A percentile compares a stretch with the other conserved stretches of the same genome.
Conservation (phyloP, 2,113 vertebrate species). For the Seriola quinqueradiata region DNA sequence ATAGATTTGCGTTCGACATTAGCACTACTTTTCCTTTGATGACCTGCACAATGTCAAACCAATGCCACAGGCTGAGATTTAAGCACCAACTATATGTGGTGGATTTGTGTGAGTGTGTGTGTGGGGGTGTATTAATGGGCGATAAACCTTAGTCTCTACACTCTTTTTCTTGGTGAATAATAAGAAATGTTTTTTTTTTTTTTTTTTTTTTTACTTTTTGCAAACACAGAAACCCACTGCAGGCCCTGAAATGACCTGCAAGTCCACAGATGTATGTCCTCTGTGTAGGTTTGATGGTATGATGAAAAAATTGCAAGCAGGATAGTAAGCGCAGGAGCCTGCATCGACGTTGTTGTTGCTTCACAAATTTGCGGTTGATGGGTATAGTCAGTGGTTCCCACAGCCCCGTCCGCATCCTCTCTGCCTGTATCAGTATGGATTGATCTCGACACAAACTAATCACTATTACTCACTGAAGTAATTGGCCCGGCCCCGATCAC, state of each 20-base stretch:
- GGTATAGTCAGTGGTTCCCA: constrained; percentile 71
- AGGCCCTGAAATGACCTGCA: not conserved
- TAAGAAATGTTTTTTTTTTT: too few relatives aligned
- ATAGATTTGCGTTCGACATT: constrained; percentile 94
- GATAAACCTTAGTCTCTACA: not conserved
- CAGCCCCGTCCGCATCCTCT: constrained; percentile 57
- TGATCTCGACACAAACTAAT: constrained; percentile 98
- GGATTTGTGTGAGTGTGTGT: constrained; percentile 9
- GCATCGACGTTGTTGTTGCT: constrained; percentile 53
- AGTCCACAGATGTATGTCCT: not conserved
- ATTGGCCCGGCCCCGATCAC: constrained; percentile 98
- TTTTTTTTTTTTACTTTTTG: not conserved
- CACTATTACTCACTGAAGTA: constrained; percentile 99
- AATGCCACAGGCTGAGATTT: constrained; percentile 89
- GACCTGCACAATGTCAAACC: constrained; percentile 94
- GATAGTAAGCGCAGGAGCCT: constrained; percentile 23
- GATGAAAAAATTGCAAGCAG: constrained; percentile 30
- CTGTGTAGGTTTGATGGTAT: not conserved
- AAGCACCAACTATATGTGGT: constrained; percentile 32
- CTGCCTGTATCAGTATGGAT: constrained; percentile 90
- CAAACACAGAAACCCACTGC: not conserved
- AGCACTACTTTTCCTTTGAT: constrained; percentile 93
- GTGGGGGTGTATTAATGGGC: not conserved
- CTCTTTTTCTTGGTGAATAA: not conserved
- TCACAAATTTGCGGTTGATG: constrained; percentile 68